Evolutionary conservation across 2,888 invertebrate genomes (phyloP), one percentile per base, ranked within the genome.

Genomic region (Therioaphis trifolii): DNA sequence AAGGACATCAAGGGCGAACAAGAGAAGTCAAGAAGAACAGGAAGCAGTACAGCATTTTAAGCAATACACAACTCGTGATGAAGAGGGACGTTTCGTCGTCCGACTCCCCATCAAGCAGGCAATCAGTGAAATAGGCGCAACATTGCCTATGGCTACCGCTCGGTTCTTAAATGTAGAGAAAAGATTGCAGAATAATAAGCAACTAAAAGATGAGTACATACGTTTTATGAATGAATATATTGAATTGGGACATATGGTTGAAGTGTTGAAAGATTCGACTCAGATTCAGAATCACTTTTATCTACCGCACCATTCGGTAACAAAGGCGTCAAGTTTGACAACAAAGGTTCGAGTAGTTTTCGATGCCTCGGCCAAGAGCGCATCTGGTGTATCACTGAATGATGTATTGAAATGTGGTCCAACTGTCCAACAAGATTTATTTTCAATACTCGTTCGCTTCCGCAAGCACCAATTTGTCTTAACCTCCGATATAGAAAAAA

Each of bases 401-500:
- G 71, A 85, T 68, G 68, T 84, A 29, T 75, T 74, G 21, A 43
- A 71, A 18, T 58, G 75, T 35, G 85, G 86, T n/a, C 85, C 86
- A 15, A 71, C 61, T 14, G 46, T 85, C 18, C 86, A 86, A 72
- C 40, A 72, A 2, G 84, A 85, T 4, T 58, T 86, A 14, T 80
- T 84, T 46, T 61, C 84, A 9, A 84, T 85, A 21, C 35, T 86
- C 2, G n/a, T 77, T n/a, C 40, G 84, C 40, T 77, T 85, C 43
- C 46, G 85, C 15, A 72, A 21, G 18, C 85, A 86, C 68, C 63
- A 71, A 9, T 46, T 78, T 21, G 78, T 84, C 58, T 72, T 85
- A 15, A 84, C 85, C 68, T 87, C 87, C 0, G 88, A 89, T 76
- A 87, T 89, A 14, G 87, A 86, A 43, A 89, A 89, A 85, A 88